These are phyloP conservation scores for Cheilosia impressa DNA, from an alignment of 2,888 invertebrate genomes.

Conservation along the genomic window DNA sequence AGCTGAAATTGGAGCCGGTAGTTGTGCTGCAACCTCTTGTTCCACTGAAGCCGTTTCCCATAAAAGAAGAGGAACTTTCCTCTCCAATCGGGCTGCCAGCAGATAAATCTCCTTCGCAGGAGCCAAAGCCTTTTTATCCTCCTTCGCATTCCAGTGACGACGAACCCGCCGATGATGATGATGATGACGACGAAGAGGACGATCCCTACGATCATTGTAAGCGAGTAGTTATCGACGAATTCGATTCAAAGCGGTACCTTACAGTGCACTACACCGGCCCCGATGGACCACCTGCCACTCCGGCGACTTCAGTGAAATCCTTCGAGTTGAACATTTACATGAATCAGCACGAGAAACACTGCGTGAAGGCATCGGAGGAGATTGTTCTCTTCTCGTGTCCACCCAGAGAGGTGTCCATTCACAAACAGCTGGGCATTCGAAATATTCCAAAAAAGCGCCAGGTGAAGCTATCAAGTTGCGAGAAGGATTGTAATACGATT, in stretches of 20 bases:
- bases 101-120: slow-evolving; percentile 13
- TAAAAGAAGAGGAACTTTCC: slow-evolving; percentile 6
- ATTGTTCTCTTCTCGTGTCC: slow-evolving; percentile 73
- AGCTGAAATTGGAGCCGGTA: slow-evolving; percentile 27
- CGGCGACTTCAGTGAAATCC: slow-evolving; percentile 19
- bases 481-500: slow-evolving; percentile 12
- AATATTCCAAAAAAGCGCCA: slow-evolving; percentile 66
- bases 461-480: slow-evolving; percentile 20
- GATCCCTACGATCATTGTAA: slow-evolving; percentile 75
- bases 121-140: neutral
- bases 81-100: neutral
- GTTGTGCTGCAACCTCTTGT: slow-evolving; percentile 36
- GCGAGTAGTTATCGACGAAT: slow-evolving; percentile 53
- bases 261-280: slow-evolving; percentile 38
- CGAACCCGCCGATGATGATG: neutral
- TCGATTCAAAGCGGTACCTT: slow-evolving; percentile 30
- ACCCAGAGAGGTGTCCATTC: slow-evolving; percentile 15
- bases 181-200: slow-evolving; percentile 70
- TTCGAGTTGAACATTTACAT: slow-evolving; percentile 79
- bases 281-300: slow-evolving; percentile 50
- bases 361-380: slow-evolving; percentile 78
- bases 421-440: slow-evolving; percentile 16
- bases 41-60: neutral
- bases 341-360: slow-evolving; percentile 79
- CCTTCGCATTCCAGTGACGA: slow-evolving; percentile 2